Conservation (phyloP, 2,888 invertebrate genomes). For the Stegana nigrithorax region DNA sequence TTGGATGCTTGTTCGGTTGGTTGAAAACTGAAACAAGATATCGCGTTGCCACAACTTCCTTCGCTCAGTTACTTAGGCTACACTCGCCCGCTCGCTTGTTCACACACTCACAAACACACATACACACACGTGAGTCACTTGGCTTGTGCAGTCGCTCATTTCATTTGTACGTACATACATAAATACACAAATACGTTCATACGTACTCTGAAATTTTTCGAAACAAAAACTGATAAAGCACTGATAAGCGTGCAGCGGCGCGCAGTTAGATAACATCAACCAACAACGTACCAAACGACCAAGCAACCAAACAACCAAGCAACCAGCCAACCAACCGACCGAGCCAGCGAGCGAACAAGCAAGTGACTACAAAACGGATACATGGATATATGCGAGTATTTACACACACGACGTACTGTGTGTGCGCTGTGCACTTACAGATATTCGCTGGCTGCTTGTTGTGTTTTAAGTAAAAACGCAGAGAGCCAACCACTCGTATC, state of each 20-base stretch:
- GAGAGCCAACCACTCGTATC: slow-evolving; percentile 11
- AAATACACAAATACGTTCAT: slow-evolving; percentile 15
- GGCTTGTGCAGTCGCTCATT: background rate
- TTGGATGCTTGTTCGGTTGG: slow-evolving; percentile 24
- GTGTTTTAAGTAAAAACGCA: too few relatives aligned
- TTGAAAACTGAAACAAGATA: slow-evolving; percentile 57
- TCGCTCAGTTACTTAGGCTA: slow-evolving; percentile 27
- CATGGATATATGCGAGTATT: too few relatives aligned
- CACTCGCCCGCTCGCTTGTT: slow-evolving; percentile 1
- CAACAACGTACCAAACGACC: slow-evolving; percentile 20
- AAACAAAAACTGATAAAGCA: slow-evolving; percentile 67
- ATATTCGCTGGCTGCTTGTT: too few relatives aligned
- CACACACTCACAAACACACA: slow-evolving; percentile 2
- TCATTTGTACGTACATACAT: too few relatives aligned
- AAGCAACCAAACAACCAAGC: slow-evolving; percentile 35
- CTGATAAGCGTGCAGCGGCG: slow-evolving; percentile 65
- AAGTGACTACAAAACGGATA: slow-evolving; percentile 50
- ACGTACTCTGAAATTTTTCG: slow-evolving; percentile 52
- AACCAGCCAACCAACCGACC: slow-evolving; percentile 29
- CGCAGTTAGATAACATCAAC: slow-evolving; percentile 66
- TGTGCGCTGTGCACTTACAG: slow-evolving; percentile 37
- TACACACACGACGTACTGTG: too few relatives aligned
- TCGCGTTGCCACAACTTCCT: slow-evolving; percentile 41
- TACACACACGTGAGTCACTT: background rate
- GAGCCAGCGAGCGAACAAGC: slow-evolving; percentile 39